A percentile compares a stretch with the other conserved stretches of the same genome.
phyloP scores from a whole-genome alignment of 2,797 vertebrate species.

The Girardinus metallicus region DNA sequence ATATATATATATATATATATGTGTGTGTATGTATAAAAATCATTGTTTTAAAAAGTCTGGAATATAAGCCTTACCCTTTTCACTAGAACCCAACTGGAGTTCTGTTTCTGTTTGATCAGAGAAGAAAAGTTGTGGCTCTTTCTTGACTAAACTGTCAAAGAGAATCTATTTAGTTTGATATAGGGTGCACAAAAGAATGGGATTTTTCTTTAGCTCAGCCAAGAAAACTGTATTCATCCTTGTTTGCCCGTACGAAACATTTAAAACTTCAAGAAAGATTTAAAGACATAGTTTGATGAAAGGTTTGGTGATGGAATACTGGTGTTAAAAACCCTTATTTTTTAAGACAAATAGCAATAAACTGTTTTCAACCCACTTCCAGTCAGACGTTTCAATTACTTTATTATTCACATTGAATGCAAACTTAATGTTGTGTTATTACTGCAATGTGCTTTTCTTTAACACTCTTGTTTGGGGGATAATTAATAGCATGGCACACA shows the following conservation, averaged over 20 bases:
- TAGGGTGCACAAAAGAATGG: neutral
- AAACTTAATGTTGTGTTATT: neutral
- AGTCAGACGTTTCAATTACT: neutral
- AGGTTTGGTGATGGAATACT: neutral
- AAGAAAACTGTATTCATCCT: neutral
- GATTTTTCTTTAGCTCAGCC: neutral
- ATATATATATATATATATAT: no score
- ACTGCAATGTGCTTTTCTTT: neutral
- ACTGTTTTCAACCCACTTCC: neutral
- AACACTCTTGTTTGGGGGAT: neutral
- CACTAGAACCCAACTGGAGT: neutral
- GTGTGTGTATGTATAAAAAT: neutral
- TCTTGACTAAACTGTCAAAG: constrained; percentile 7
- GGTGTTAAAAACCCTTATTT: neutral
- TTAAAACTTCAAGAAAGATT: constrained; percentile 26
- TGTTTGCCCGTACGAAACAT: constrained; percentile 8
- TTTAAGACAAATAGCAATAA: neutral
- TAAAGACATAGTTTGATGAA: constrained; percentile 20
- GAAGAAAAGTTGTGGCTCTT: neutral
- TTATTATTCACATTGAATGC: neutral
- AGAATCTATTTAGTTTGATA: constrained; percentile 21
- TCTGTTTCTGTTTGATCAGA: neutral
- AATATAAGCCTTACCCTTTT: neutral
- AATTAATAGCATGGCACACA: neutral
- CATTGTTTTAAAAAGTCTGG: neutral